Base-by-base conservation (phyloP, 2,113 vertebrate genomes). In the Nettapus auritus region DNA sequence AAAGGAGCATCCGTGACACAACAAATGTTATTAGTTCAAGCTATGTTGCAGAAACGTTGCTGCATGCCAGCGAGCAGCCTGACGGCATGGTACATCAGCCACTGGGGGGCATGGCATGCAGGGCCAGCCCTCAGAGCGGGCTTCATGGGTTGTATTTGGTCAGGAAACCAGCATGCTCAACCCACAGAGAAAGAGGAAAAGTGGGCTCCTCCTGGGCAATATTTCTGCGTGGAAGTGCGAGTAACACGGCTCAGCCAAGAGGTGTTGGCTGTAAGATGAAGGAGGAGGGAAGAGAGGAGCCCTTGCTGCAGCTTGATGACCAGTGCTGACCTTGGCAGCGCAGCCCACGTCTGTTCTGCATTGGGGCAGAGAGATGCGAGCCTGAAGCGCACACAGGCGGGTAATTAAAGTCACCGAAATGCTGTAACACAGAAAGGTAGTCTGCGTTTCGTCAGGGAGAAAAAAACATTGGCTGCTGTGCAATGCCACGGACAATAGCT, bases 391-490 rank as follows among this genome's bases (percentile, higher is more conserved):
- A 50, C 60, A 89, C 34, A 62, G 71, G 42, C 36, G 48, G 26
- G 20, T 94, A 86, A 91, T 96, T 95, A 86, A 90, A 96, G 89
- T 80, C 79, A 70, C 76, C 4, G 2, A 90, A 90, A 75, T 48
- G 55, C 69, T 89, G 64, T 74, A 91, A 77, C 0, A 2, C 40
- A 83, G 71, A 62, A 94, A 97, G 93, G 88, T 88, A 78, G 93
- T 76, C 95, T 97, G 95, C 1, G 6, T 94, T 96, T 94, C 0
- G 2, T 97, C 96, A 96, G 33, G 17, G 79, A 57, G 3, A 64
- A 83, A 46, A 33, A 55, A 3, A 4, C 0, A 1, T 23, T 90
- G 94, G 87, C 93, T 77, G 87, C 82, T 86, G 4, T 26, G 79
- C 75, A 85, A 4, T 78, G 50, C 52, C 85, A 36, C 0, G 4